These are phyloP conservation scores for Spheniscus mendiculus DNA, from an alignment of 2,113 vertebrate species.

Conservation along the genomic window DNA sequence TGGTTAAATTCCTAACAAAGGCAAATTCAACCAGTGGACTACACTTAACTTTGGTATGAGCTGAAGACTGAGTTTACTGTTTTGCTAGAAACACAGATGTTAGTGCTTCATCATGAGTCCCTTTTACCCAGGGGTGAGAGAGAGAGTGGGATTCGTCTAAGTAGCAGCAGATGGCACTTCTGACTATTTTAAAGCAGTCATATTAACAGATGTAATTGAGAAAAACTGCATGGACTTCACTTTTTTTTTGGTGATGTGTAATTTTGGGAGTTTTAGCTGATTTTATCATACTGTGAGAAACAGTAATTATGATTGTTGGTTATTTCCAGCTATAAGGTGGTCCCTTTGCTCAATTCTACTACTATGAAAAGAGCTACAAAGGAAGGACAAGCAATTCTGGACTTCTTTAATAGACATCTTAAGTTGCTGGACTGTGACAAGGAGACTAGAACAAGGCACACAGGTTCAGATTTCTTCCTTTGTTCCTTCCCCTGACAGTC, in stretches of 20 bases:
- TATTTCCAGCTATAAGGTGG: background rate
- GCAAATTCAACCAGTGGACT: background rate
- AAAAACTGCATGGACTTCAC: background rate
- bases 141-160: background rate
- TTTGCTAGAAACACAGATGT: conserved; percentile 21
- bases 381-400: background rate
- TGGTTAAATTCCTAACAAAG: background rate
- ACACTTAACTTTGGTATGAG: background rate
- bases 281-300: background rate
- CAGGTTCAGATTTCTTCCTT: background rate
- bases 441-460: background rate
- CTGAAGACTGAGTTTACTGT: background rate
- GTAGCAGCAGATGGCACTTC: conserved; percentile 36
- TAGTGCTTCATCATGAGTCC: background rate
- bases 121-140: background rate
- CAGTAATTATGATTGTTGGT: background rate
- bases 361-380: background rate
- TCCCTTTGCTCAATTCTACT: background rate
- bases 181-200: background rate
- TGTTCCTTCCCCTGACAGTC: background rate
- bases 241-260: background rate
- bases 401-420: background rate
- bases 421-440: too few relatives aligned
- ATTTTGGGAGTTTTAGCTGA: background rate
- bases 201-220: background rate